Percentiles rank a stretch among this genome's conserved stretches.
phyloP scores from a whole-genome alignment of 1,140 invertebrate genomes.

The Sarcophaga peregrina region DNA sequence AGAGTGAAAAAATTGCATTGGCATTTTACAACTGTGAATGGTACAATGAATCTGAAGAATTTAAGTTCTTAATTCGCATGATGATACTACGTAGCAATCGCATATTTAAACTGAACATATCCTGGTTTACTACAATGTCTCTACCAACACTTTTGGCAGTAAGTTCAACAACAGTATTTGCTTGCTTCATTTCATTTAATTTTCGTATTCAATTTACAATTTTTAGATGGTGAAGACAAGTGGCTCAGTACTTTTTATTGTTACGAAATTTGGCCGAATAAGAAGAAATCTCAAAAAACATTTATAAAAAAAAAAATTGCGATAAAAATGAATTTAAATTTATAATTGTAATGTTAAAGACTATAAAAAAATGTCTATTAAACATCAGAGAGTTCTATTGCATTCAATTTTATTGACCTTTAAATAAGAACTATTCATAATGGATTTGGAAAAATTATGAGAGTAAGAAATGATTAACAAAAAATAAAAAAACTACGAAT shows the following conservation, averaged over 20 bases:
- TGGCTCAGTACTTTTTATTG: slow-evolving; percentile 59
- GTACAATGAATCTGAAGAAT: slow-evolving; percentile 56
- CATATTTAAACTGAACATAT: slow-evolving; percentile 55
- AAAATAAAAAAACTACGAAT: no score
- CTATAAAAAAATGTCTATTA: no score
- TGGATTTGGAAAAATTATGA: no score
- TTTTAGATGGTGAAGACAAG: slow-evolving; percentile 47
- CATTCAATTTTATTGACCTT: no score
- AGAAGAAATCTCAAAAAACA: neutral
- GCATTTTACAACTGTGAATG: slow-evolving; percentile 56
- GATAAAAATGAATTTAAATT: no score
- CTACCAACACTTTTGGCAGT: slow-evolving; percentile 61
- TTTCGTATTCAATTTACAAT: neutral
- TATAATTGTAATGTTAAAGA: no score
- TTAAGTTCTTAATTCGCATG: slow-evolving; percentile 58
- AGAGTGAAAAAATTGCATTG: slow-evolving; percentile 56
- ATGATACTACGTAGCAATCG: slow-evolving; percentile 59
- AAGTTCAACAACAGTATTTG: slow-evolving; percentile 35
- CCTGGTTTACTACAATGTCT: slow-evolving; percentile 60
- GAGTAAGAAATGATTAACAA: no score
- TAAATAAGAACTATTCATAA: no score
- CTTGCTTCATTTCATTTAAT: neutral
- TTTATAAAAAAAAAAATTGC: no score
- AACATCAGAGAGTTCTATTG: no score
- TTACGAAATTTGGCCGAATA: slow-evolving; percentile 55